These are phyloP conservation scores for Limnephilus lunatus DNA, from an alignment of 2,888 invertebrate species.

Conservation along the genomic window DNA sequence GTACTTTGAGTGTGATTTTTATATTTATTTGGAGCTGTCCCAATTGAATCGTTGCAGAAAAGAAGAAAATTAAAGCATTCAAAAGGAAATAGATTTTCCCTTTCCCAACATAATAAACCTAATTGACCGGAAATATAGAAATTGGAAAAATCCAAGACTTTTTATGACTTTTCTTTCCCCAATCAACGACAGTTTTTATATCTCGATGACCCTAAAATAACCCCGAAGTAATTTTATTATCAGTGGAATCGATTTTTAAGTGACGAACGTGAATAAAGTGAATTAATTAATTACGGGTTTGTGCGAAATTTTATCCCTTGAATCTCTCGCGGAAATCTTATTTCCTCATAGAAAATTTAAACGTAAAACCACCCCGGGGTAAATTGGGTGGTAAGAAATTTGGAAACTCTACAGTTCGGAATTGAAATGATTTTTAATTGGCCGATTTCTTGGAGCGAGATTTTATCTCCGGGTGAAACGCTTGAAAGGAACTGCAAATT, in stretches of 20 bases:
- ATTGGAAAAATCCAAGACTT: slow-evolving; percentile 43
- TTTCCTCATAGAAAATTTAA: slow-evolving; percentile 42
- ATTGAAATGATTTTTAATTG: slow-evolving; percentile 25
- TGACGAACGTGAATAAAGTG: slow-evolving; percentile 29
- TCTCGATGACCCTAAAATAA: background rate
- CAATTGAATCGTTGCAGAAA: background rate
- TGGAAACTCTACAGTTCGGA: slow-evolving; percentile 20
- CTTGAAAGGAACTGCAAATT: background rate
- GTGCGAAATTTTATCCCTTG: slow-evolving; percentile 13
- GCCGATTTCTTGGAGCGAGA: slow-evolving; percentile 18
- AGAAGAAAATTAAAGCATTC: background rate
- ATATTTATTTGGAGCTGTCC: background rate
- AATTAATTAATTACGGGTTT: slow-evolving; percentile 46
- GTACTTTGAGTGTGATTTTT: background rate
- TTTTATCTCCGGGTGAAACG: slow-evolving; percentile 8
- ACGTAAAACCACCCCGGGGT: slow-evolving; percentile 36
- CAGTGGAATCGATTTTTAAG: background rate
- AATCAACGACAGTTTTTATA: background rate
- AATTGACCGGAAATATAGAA: slow-evolving; percentile 63
- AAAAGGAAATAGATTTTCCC: background rate
- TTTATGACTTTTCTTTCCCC: slow-evolving; percentile 14
- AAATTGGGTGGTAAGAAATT: slow-evolving; percentile 23
- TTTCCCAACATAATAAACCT: slow-evolving; percentile 47
- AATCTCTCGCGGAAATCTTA: slow-evolving; percentile 31
- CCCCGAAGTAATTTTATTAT: background rate